Conservation (phyloP, 2,113 vertebrate genomes). For the Electrona antarctica region DNA sequence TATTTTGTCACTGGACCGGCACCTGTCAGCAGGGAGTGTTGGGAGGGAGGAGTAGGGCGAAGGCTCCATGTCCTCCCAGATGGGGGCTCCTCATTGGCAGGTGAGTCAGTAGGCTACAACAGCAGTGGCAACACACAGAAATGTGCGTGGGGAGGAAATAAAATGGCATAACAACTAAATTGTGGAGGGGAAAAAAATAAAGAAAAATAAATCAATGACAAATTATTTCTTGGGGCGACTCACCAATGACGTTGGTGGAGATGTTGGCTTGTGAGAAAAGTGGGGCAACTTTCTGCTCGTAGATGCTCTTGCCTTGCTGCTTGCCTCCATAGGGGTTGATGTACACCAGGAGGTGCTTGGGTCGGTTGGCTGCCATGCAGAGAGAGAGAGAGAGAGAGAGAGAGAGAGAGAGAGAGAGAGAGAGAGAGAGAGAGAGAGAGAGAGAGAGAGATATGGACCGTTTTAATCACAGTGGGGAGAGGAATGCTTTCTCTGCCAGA, state of each 20-base stretch:
- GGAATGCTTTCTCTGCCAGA: background rate
- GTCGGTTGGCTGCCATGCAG: slow-evolving; percentile 80
- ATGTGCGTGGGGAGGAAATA: too few species aligned
- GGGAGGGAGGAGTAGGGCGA: too few species aligned
- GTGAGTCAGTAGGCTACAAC: too few species aligned
- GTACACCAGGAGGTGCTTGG: slow-evolving; percentile 91
- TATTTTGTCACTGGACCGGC: too few species aligned
- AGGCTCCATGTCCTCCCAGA: too few species aligned
- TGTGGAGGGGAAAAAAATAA: too few species aligned
- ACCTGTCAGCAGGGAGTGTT: too few species aligned
- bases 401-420: background rate
- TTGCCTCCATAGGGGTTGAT: slow-evolving; percentile 94
- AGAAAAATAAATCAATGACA: too few species aligned
- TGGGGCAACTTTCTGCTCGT: slow-evolving; percentile 90
- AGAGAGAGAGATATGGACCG: slow-evolving; percentile 3
- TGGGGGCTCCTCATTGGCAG: too few species aligned
- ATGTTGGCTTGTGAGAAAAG: slow-evolving; percentile 87
- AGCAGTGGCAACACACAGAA: too few species aligned
- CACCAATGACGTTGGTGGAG: slow-evolving; percentile 87
- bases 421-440: background rate
- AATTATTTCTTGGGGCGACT: slow-evolving; percentile 33
- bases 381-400: background rate
- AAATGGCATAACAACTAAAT: too few species aligned
- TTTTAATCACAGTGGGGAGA: slow-evolving; percentile 19
- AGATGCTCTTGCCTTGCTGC: slow-evolving; percentile 85